Conservation (phyloP, 2,888 invertebrate species). For the Drosophila colorata region DNA sequence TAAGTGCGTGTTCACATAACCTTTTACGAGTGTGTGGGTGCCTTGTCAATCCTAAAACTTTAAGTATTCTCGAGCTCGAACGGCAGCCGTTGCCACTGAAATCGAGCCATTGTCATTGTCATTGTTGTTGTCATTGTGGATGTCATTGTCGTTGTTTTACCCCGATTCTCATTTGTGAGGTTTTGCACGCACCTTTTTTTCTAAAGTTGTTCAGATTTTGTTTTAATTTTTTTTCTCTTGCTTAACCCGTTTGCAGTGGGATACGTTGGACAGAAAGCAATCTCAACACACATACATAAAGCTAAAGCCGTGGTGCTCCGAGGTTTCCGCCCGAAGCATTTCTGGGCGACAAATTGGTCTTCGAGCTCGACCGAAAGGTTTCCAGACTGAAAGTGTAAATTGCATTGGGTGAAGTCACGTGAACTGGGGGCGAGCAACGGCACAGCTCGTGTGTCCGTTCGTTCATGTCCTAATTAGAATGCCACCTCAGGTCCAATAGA, state of each 20-base stretch:
- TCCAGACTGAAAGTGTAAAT: conserved; percentile 56
- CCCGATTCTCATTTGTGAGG: conserved; percentile 39
- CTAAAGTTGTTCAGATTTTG: conserved; percentile 62
- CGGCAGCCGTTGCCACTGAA: conserved; percentile 18
- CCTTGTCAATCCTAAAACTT: conserved; percentile 56
- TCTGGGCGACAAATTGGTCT: conserved; percentile 70
- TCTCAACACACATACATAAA: conserved; percentile 52
- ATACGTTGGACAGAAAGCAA: conserved; percentile 30
- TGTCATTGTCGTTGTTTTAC: conserved; percentile 45
- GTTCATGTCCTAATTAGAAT: conserved; percentile 73
- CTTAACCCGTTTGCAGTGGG: conserved; percentile 37
- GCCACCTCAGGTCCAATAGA: conserved; percentile 29
- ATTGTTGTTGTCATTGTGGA: no score
- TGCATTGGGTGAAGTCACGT: conserved; percentile 46
- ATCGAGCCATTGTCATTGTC: conserved; percentile 36
- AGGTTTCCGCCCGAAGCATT: conserved; percentile 53
- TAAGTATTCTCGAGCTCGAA: conserved; percentile 37
- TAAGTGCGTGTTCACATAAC: conserved; percentile 70
- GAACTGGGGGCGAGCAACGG: conserved; percentile 10
- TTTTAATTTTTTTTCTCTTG: conserved; percentile 54
- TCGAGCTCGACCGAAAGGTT: conserved; percentile 57
- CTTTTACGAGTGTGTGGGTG: conserved; percentile 58
- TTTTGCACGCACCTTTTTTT: conserved; percentile 26
- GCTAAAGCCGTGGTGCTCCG: conserved; percentile 59
- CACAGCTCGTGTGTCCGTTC: not conserved